Conservation (phyloP, 53 echinoderm and acorn worm genomes). For the Henricia sp. region DNA sequence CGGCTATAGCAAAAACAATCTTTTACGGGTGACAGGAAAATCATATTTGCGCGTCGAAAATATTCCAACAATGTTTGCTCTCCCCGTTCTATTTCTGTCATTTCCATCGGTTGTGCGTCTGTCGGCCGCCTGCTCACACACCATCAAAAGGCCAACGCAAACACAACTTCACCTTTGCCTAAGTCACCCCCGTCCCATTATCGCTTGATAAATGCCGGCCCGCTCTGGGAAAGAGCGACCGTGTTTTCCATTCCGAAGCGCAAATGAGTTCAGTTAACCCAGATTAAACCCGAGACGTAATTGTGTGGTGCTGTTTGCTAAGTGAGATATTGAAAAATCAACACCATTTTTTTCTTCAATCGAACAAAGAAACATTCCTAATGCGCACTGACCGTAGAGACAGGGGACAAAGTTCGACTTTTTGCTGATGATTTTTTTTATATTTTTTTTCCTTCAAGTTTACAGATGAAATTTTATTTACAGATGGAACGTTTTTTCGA, state of each 20-base stretch:
- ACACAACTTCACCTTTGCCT: slow-evolving; percentile 3
- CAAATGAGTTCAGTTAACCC: slow-evolving; percentile 36
- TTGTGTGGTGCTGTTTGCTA: slow-evolving; percentile 47
- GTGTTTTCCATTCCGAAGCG: slow-evolving; percentile 36
- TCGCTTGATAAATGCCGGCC: slow-evolving; percentile 8
- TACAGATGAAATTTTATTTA: too few species aligned
- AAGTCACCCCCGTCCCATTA: neutral
- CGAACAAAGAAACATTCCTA: slow-evolving; percentile 13
- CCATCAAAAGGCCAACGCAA: neutral
- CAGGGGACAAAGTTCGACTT: slow-evolving; percentile 23
- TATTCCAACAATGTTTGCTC: slow-evolving; percentile 16
- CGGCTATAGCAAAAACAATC: too few species aligned
- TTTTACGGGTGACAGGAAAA: too few species aligned
- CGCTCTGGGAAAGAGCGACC: neutral
- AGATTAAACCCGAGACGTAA: slow-evolving; percentile 18
- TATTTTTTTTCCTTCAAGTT: too few species aligned
- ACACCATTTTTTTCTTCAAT: slow-evolving; percentile 18
- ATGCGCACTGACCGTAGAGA: neutral
- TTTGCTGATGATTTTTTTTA: neutral
- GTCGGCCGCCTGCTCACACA: slow-evolving; percentile 3
- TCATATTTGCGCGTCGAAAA: neutral
- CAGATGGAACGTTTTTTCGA: too few species aligned
- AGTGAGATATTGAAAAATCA: slow-evolving; percentile 31
- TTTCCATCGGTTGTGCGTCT: slow-evolving; percentile 7
- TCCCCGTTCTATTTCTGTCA: slow-evolving; percentile 18